phyloP scores from a whole-genome alignment of 37 sponge, comb jelly and placozoan species.

The Spongia lamella region DNA sequence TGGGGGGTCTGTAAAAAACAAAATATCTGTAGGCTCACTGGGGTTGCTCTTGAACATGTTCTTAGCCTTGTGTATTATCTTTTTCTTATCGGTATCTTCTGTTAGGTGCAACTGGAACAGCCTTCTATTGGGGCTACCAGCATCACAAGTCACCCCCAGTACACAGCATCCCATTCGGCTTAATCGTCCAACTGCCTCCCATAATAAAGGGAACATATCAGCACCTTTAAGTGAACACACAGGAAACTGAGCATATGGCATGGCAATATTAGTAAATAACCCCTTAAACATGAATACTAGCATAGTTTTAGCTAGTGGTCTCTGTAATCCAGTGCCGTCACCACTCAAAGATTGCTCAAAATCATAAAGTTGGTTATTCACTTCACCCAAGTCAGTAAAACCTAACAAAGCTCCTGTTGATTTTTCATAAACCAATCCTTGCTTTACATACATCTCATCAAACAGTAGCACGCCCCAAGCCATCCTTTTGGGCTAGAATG shows the following conservation, averaged over 20 bases:
- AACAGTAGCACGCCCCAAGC: not conserved
- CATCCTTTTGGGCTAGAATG: not conserved
- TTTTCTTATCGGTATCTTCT: not conserved
- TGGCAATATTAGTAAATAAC: not conserved
- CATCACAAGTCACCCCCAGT: not conserved
- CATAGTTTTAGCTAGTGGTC: not conserved
- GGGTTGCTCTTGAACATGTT: not conserved
- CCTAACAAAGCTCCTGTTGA: not conserved
- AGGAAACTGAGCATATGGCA: constrained; percentile 3
- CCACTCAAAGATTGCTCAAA: not conserved
- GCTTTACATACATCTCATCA: constrained; percentile 9
- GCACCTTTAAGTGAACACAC: not conserved
- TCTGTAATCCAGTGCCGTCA: not conserved
- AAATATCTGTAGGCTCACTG: not conserved
- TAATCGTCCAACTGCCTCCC: not conserved
- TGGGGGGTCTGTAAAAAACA: not conserved
- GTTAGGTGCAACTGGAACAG: not conserved
- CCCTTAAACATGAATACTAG: not conserved
- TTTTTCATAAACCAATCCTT: not conserved
- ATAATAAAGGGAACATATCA: not conserved
- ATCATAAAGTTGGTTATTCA: not conserved
- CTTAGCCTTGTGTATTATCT: not conserved
- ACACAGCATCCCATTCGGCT: not conserved
- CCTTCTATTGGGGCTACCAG: not conserved
- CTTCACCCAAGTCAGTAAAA: not conserved